Conservation (phyloP, 1,140 invertebrate species). For the Aethina tumida region DNA sequence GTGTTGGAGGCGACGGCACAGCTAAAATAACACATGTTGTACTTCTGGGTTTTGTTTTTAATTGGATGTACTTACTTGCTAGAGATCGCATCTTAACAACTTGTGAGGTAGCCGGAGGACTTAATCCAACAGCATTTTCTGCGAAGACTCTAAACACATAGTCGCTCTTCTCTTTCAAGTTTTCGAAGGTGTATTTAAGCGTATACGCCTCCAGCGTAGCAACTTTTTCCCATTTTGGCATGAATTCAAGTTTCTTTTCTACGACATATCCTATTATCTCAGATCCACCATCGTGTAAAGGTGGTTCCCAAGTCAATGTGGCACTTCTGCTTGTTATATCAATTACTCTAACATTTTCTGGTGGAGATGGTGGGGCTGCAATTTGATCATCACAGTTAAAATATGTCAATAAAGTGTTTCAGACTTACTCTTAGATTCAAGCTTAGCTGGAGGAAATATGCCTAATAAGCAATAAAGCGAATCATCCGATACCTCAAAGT, state of each 20-base stretch:
- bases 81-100: slow-evolving; percentile 82
- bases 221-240: slow-evolving; percentile 81
- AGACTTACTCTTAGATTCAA: slow-evolving; percentile 28
- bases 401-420: neutral
- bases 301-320: slow-evolving; percentile 78
- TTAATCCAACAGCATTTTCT: slow-evolving; percentile 81
- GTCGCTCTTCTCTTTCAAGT: slow-evolving; percentile 80
- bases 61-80: slow-evolving; percentile 68
- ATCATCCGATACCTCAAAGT: slow-evolving; percentile 33
- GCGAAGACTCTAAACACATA: slow-evolving; percentile 86
- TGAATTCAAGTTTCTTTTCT: slow-evolving; percentile 70
- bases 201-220: slow-evolving; percentile 71
- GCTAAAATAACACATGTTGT: slow-evolving; percentile 40
- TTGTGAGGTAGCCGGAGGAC: slow-evolving; percentile 68
- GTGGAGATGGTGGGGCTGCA: slow-evolving; percentile 71
- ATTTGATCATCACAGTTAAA: slow-evolving; percentile 10
- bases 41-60: neutral
- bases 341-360: slow-evolving; percentile 62
- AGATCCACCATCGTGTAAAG: slow-evolving; percentile 73
- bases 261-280: slow-evolving; percentile 87
- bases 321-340: slow-evolving; percentile 78
- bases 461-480: slow-evolving; percentile 41
- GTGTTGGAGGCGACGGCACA: slow-evolving; percentile 81
- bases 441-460: slow-evolving; percentile 44
- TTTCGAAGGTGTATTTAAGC: slow-evolving; percentile 68